Percentiles rank a stretch among this genome's conserved stretches.
These are phyloP conservation scores for Chaetodon trifasciatus DNA, from an alignment of 2,797 vertebrate genomes.

Conservation along the genomic window DNA sequence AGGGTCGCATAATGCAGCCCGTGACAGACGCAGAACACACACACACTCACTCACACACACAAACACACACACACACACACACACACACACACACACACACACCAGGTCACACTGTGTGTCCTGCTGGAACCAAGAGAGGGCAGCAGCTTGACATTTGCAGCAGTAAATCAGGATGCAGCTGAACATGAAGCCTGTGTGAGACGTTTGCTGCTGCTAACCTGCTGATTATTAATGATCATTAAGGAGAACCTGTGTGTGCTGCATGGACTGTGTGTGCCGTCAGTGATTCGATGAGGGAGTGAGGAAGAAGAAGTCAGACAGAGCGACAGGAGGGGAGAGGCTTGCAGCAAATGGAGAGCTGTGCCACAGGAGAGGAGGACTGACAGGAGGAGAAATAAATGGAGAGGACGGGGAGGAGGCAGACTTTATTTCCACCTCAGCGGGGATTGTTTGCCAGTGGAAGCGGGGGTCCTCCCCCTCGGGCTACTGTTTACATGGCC, in stretches of 20 bases:
- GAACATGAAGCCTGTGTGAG: background rate
- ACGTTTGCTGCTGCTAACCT: background rate
- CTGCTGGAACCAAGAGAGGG: background rate
- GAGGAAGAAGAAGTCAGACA: background rate
- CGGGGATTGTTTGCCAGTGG: slow-evolving; percentile 8
- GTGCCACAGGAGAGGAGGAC: background rate
- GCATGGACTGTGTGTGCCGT: background rate
- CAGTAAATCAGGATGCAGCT: slow-evolving; percentile 6
- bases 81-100: background rate
- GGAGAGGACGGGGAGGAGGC: background rate
- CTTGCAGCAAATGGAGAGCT: background rate
- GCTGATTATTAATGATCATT: background rate
- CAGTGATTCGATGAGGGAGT: background rate
- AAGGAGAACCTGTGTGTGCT: background rate
- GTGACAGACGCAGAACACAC: slow-evolving; percentile 32
- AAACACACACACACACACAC: background rate
- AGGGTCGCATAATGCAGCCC: slow-evolving; percentile 34
- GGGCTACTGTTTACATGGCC: slow-evolving; percentile 52
- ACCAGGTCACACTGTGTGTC: slow-evolving; percentile 33
- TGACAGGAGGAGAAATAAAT: slow-evolving; percentile 1
- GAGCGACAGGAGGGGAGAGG: background rate
- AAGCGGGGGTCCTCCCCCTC: background rate
- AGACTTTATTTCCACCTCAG: slow-evolving; percentile 25
- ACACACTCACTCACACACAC: slow-evolving; percentile 1
- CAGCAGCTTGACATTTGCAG: slow-evolving; percentile 4